Evolutionary conservation across 1,140 invertebrate genomes (phyloP).

Genomic region (Philopotamus ludificatus): DNA sequence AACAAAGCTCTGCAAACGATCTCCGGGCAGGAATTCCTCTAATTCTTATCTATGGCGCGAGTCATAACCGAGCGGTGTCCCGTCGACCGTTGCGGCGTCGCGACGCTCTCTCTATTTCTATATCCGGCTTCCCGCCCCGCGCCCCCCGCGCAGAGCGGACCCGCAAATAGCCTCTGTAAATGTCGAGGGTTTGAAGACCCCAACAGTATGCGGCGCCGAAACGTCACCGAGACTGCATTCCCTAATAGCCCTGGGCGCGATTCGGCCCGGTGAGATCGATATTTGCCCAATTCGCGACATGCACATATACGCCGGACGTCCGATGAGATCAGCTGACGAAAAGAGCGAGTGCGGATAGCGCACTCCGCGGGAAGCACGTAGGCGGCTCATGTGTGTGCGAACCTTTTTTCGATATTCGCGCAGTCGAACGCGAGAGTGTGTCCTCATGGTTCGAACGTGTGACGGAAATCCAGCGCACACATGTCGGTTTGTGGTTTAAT

Average conservation of each 20-base stretch:
- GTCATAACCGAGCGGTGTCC: neutral
- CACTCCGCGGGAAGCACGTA: too few species aligned
- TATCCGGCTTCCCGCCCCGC: conserved; percentile 15
- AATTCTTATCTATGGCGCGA: neutral
- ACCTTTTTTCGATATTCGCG: too few species aligned
- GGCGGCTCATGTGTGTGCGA: too few species aligned
- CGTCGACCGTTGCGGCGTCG: conserved; percentile 5
- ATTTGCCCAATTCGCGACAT: too few species aligned
- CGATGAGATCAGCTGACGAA: too few species aligned
- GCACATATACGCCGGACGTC: too few species aligned
- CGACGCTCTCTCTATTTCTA: conserved; percentile 12
- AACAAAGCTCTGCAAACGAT: neutral
- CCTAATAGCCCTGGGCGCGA: neutral
- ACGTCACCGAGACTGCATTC: conserved; percentile 21
- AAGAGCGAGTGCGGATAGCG: too few species aligned
- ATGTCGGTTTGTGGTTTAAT: too few species aligned
- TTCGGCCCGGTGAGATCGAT: too few species aligned
- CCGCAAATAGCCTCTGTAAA: conserved; percentile 39
- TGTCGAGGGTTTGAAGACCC: conserved; percentile 41
- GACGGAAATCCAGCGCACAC: too few species aligned
- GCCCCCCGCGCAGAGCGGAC: neutral
- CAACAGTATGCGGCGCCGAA: conserved; percentile 36
- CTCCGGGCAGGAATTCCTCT: neutral
- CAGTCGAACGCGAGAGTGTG: too few species aligned
- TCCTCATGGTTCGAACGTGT: too few species aligned